A percentile compares a stretch with the other conserved stretches of the same genome.
phyloP scores from a whole-genome alignment of 2,797 vertebrate species.

The Rhabdophis nuchalis region DNA sequence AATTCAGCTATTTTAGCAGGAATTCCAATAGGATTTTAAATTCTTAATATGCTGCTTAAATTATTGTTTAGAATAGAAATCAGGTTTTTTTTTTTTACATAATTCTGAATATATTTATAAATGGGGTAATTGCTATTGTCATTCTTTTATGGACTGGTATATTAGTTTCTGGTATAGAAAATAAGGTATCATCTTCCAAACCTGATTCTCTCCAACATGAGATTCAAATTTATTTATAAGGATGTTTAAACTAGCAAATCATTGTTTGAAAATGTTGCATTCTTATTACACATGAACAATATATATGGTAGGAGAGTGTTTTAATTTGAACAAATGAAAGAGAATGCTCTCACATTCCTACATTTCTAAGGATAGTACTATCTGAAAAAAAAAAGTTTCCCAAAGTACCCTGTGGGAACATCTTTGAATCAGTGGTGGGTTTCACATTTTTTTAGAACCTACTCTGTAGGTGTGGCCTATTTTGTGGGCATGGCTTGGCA shows the following conservation, averaged over 20 bases:
- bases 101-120: neutral
- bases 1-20: neutral
- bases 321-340: neutral
- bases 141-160: neutral
- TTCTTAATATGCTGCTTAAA: neutral
- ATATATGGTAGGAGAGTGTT: neutral
- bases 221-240: slow-evolving; percentile 31
- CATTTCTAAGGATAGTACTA: neutral
- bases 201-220: neutral
- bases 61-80: neutral
- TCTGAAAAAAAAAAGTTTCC: neutral
- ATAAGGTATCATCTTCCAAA: neutral
- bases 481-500: too few relatives aligned
- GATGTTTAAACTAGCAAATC: neutral
- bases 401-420: neutral
- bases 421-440: too few relatives aligned
- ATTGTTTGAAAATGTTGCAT: neutral
- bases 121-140: neutral
- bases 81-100: neutral
- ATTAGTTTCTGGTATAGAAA: neutral
- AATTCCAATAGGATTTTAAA: neutral
- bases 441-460: too few relatives aligned
- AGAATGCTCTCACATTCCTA: neutral
- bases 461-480: too few relatives aligned
- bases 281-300: neutral